Percentiles rank a stretch among this genome's conserved stretches.
Evolutionary conservation across 2,797 vertebrate genomes (phyloP).

Genomic region (Silurus aristotelis): DNA sequence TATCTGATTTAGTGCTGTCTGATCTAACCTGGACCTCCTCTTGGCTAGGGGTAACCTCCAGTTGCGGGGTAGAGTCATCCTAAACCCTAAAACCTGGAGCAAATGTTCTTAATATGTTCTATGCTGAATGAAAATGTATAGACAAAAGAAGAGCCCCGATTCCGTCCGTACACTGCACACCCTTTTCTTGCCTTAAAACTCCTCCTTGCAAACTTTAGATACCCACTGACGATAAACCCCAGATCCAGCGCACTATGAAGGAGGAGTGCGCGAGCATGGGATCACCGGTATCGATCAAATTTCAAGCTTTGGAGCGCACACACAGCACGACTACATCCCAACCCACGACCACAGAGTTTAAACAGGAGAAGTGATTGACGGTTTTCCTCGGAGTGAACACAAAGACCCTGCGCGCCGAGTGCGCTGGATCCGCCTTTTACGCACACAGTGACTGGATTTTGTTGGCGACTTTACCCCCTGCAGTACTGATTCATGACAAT

Average conservation of each 20-base stretch:
- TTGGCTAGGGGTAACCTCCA: constrained; percentile 13
- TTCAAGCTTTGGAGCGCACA: constrained; percentile 33
- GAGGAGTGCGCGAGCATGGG: constrained; percentile 34
- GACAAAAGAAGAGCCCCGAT: constrained; percentile 27
- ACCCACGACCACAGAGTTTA: not conserved
- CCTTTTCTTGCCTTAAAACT: constrained; percentile 36
- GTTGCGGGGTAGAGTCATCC: not conserved
- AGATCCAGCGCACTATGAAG: constrained; percentile 34
- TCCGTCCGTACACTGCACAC: constrained; percentile 27
- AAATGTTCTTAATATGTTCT: constrained; percentile 19
- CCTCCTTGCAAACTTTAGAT: constrained; percentile 49
- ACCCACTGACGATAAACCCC: constrained; percentile 41
- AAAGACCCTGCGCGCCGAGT: constrained; percentile 10
- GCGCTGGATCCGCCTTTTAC: constrained; percentile 28
- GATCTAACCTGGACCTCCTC: constrained; percentile 17
- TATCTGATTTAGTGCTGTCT: not conserved
- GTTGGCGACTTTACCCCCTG: constrained; percentile 12
- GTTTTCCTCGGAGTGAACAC: constrained; percentile 11
- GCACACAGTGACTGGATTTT: constrained; percentile 19
- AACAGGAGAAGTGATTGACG: constrained; percentile 22
- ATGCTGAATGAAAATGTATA: constrained; percentile 34
- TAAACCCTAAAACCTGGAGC: constrained; percentile 14
- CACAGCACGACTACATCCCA: constrained; percentile 16
- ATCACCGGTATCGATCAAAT: constrained; percentile 39
- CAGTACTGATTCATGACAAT: constrained; percentile 28